Percentiles rank a stretch among this genome's conserved stretches.
phyloP scores from a whole-genome alignment of 2,113 vertebrate species.

The Lagopus muta region DNA sequence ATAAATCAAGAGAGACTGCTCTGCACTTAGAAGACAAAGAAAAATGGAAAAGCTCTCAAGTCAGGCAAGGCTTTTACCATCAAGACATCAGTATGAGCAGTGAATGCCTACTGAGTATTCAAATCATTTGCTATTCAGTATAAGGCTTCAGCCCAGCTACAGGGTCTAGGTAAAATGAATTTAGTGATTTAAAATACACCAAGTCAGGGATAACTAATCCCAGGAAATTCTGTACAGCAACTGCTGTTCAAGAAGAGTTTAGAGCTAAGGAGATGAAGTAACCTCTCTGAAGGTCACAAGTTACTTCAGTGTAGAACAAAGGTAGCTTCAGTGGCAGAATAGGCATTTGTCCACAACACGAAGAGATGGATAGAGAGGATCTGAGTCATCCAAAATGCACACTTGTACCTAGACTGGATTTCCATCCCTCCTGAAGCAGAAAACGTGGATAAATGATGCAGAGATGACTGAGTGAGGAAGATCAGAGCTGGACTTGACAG shows the following conservation, averaged over 20 bases:
- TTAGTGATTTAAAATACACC: neutral
- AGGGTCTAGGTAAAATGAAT: neutral
- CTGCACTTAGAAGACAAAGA: neutral
- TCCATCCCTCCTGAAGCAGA: neutral
- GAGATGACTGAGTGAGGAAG: neutral
- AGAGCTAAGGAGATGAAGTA: neutral
- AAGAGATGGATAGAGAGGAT: neutral
- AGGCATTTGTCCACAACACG: neutral
- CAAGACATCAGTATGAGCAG: neutral
- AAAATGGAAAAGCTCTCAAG: conserved; percentile 5
- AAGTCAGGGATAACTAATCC: neutral
- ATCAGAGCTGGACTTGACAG: neutral
- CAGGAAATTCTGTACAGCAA: neutral
- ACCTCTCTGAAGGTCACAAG: neutral
- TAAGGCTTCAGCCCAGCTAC: neutral
- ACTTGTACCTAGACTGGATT: neutral
- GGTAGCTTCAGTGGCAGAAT: neutral
- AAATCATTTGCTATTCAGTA: neutral
- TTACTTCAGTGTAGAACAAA: neutral
- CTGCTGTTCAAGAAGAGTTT: neutral
- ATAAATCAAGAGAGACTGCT: neutral
- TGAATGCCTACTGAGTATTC: neutral
- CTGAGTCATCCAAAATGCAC: neutral
- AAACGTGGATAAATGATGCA: neutral
- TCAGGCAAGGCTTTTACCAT: neutral